Percentiles rank a stretch among this genome's conserved stretches.
Conservation (phyloP, 2,888 invertebrate species). For the Gastracanthus pulcherrimus region DNA sequence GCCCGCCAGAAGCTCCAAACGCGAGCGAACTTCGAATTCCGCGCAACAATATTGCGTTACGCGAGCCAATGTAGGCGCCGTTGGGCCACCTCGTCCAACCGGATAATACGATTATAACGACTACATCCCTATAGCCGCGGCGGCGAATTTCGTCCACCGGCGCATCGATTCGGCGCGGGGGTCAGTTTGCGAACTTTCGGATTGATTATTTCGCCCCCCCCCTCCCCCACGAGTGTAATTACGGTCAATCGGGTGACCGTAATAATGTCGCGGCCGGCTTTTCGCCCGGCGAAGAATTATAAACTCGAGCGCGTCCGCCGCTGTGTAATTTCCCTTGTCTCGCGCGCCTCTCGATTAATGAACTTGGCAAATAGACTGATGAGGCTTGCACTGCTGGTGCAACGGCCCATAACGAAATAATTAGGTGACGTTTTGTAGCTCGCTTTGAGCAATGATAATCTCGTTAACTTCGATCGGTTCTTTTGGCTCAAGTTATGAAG, state of each 20-base stretch:
- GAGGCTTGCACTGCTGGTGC: not conserved
- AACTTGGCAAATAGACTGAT: not conserved
- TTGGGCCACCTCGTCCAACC: not conserved
- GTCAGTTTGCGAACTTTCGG: slow-evolving; percentile 17
- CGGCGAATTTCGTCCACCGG: too few relatives aligned
- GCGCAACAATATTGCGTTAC: not conserved
- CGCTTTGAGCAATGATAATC: not conserved
- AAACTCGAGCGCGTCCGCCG: too few relatives aligned
- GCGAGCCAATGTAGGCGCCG: not conserved
- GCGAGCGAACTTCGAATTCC: not conserved
- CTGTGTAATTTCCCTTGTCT: not conserved
- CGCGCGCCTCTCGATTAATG: not conserved
- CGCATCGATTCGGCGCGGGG: not conserved
- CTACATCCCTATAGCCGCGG: not conserved
- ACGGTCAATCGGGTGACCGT: slow-evolving; percentile 1
- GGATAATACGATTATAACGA: slow-evolving; percentile 25
- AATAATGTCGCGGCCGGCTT: not conserved
- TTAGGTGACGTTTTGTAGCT: not conserved
- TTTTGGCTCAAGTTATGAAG: not conserved
- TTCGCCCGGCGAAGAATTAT: slow-evolving; percentile 1
- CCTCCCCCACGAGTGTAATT: too few relatives aligned
- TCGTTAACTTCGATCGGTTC: not conserved
- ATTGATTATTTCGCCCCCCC: slow-evolving; percentile 20
- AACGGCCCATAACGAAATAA: not conserved
- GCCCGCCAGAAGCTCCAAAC: not conserved